Percentiles rank a stretch among this genome's conserved stretches.
Conservation (phyloP, 2,888 invertebrate genomes). For the Chalcosyrphus nemorum region DNA sequence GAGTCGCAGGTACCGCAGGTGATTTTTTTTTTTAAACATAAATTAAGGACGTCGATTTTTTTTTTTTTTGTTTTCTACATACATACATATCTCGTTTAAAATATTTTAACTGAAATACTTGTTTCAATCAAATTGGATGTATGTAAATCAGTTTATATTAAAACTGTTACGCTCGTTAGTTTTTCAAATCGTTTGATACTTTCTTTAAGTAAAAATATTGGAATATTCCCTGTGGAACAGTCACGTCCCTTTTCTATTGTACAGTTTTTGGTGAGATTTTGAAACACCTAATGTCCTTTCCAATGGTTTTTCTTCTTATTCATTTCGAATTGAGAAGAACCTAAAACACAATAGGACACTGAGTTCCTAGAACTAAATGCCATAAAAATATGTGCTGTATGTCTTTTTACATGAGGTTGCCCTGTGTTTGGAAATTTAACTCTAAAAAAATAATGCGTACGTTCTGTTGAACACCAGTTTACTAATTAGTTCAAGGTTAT, state of each 20-base stretch:
- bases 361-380: neutral
- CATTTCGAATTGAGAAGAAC: neutral
- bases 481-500: conserved; percentile 5
- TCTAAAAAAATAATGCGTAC: neutral
- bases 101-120: neutral
- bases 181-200: too few relatives aligned
- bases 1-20: neutral
- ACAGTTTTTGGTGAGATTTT: too few relatives aligned
- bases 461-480: neutral
- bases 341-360: neutral
- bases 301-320: neutral
- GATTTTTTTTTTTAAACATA: neutral
- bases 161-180: too few relatives aligned
- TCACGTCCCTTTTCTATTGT: too few relatives aligned
- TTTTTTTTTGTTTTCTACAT: neutral
- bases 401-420: neutral
- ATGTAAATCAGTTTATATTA: too few relatives aligned
- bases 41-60: neutral
- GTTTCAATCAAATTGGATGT: neutral
- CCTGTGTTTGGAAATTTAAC: neutral
- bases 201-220: too few relatives aligned
- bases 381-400: neutral
- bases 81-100: neutral
- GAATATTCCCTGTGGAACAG: too few relatives aligned
- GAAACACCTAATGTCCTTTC: neutral